Conservation (phyloP, 2,113 vertebrate genomes). For the Ictalurus punctatus region DNA sequence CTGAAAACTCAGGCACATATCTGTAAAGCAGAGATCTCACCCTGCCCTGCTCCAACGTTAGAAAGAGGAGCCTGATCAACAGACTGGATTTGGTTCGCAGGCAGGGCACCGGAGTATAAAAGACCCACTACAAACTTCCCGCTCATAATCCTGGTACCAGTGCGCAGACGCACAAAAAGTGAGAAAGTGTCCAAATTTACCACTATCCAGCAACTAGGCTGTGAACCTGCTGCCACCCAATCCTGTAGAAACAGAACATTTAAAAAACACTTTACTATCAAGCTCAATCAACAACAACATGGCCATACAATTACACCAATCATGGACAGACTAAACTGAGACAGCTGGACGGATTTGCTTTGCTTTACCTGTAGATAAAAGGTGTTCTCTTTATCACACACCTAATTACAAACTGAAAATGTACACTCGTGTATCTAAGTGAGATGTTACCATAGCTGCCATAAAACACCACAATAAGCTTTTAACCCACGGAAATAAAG, state of each 20-base stretch:
- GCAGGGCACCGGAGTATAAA: neutral
- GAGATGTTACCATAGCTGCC: neutral
- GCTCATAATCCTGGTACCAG: neutral
- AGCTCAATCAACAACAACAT: neutral
- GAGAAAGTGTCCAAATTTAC: too few species aligned
- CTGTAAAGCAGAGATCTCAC: neutral
- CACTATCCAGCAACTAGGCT: neutral
- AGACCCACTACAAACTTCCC: neutral
- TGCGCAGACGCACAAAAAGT: neutral
- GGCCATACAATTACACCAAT: neutral
- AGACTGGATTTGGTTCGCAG: neutral
- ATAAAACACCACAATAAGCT: neutral
- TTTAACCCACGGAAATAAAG: neutral
- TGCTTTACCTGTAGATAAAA: neutral
- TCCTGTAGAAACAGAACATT: neutral
- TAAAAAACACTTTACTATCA: neutral
- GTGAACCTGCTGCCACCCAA: neutral
- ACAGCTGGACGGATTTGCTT: neutral
- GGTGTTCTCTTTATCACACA: neutral
- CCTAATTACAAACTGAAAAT: neutral
- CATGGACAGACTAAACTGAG: neutral
- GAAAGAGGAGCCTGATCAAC: neutral
- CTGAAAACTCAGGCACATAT: neutral
- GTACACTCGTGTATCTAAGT: neutral
- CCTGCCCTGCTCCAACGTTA: neutral